Conservation (phyloP, 2,797 vertebrate genomes). For the Sebastes itinus region DNA sequence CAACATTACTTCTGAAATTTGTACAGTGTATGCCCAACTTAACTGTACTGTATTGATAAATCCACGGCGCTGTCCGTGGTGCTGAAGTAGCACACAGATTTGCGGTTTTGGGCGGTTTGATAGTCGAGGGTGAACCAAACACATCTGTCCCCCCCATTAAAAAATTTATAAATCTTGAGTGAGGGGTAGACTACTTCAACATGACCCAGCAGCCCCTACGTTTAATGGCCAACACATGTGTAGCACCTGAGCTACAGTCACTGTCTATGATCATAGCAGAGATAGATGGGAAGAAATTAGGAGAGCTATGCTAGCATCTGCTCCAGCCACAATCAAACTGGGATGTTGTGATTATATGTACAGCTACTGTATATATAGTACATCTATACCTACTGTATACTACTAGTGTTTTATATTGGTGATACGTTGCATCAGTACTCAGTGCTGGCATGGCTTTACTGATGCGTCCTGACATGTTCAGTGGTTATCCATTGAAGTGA, state of each 20-base stretch:
- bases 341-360: background rate
- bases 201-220: too few relatives aligned
- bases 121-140: too few relatives aligned
- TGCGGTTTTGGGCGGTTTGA: too few relatives aligned
- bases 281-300: background rate
- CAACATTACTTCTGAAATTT: too few relatives aligned
- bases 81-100: too few relatives aligned
- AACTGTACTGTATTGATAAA: too few relatives aligned
- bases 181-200: too few relatives aligned
- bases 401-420: background rate
- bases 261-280: background rate
- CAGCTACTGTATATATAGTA: background rate
- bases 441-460: background rate
- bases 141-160: fast-evolving
- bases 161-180: too few relatives aligned
- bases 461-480: background rate
- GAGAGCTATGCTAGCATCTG: background rate
- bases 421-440: background rate
- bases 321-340: background rate
- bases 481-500: background rate
- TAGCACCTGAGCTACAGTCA: too few relatives aligned
- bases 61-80: too few relatives aligned
- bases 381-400: background rate
- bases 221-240: too few relatives aligned
- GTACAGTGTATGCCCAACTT: too few relatives aligned